Conservation (phyloP, 2,888 invertebrate species). For the Apodemia duryi region DNA sequence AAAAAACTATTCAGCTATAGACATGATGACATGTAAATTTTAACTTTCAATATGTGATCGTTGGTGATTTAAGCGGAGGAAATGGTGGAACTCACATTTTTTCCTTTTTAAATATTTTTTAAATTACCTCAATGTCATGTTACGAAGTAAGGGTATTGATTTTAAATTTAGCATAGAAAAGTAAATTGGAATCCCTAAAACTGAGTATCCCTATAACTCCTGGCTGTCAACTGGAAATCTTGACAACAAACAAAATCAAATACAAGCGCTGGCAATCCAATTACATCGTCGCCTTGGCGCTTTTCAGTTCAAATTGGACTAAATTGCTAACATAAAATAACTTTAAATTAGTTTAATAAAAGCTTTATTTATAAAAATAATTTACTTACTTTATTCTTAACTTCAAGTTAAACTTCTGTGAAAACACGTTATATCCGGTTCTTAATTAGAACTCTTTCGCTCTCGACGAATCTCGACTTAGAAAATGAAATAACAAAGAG, state of each 20-base stretch:
- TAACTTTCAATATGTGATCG: too few relatives aligned
- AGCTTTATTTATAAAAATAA: background rate
- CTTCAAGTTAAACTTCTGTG: too few relatives aligned
- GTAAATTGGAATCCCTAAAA: background rate
- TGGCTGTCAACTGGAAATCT: background rate
- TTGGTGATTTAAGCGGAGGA: too few relatives aligned
- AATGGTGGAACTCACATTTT: too few relatives aligned
- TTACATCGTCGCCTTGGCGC: background rate
- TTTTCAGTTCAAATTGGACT: background rate
- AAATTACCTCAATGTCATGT: too few relatives aligned
- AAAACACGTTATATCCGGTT: too few relatives aligned
- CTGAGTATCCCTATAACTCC: background rate
- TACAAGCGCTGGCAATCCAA: background rate
- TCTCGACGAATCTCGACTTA: too few relatives aligned
- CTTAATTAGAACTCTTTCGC: too few relatives aligned
- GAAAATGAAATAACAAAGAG: too few relatives aligned
- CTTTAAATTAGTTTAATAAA: background rate
- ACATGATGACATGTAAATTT: too few relatives aligned
- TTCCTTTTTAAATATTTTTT: too few relatives aligned
- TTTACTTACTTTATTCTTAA: background rate
- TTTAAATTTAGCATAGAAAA: background rate
- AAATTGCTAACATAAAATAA: background rate
- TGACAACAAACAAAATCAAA: conserved; percentile 3
- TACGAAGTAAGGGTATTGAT: background rate
- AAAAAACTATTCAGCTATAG: too few relatives aligned